phyloP scores from a whole-genome alignment of 2,113 vertebrate genomes.

The Poeciliopsis retropinna region DNA sequence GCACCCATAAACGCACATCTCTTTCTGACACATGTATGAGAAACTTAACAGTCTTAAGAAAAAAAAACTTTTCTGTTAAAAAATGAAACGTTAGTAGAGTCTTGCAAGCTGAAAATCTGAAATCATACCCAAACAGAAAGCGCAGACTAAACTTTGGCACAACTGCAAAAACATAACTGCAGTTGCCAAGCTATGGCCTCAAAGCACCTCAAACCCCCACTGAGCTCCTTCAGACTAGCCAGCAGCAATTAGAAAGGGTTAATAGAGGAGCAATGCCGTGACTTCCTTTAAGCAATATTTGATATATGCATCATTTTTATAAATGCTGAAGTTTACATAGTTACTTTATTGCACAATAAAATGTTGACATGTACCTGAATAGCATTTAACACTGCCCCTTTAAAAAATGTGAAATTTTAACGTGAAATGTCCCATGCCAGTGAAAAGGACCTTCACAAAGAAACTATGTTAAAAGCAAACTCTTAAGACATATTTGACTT shows the following conservation, averaged over 20 bases:
- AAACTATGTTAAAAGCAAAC: not conserved
- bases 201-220: too few species aligned
- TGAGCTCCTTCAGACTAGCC: too few species aligned
- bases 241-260: too few species aligned
- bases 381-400: too few species aligned
- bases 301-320: too few species aligned
- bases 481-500: not conserved
- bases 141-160: not conserved
- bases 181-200: not conserved
- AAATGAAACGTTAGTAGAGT: not conserved
- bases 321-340: too few species aligned
- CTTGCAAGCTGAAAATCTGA: not conserved
- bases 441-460: not conserved
- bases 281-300: too few species aligned
- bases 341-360: too few species aligned
- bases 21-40: not conserved
- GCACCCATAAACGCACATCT: not conserved
- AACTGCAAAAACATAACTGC: not conserved
- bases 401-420: not conserved
- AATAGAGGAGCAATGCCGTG: too few species aligned
- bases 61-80: not conserved
- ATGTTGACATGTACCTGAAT: not conserved
- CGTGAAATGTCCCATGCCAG: too few species aligned
- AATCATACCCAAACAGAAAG: conserved; percentile 1
- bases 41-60: not conserved